Base-by-base conservation (phyloP, 2,888 invertebrate species). In the Tinea trinotella region DNA sequence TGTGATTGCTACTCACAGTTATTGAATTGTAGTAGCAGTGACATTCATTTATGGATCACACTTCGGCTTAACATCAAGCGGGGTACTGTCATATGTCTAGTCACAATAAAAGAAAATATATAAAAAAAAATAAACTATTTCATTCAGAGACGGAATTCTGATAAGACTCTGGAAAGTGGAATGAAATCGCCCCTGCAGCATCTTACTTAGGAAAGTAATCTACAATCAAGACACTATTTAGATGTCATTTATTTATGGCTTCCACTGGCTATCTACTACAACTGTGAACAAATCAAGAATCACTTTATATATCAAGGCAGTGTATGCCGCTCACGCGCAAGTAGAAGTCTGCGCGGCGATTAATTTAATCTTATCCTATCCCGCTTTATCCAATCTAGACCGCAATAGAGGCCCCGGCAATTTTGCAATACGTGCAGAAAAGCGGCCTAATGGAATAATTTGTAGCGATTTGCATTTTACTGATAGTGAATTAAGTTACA, bases 391-490 rank as follows among this genome's bases (percentile, higher is more conserved):
- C 22, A 30, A 50, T n/a, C 20, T 46, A 52, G 12, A 55, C 56
- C 49, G 56, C 56, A 57, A 59, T 59, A 59, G 53, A 48, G 56
- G 57, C 56, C 54, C 57, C 50, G 24, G 59, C 59, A 59, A 57
- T 60, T 57, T 59, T 56, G 46, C 46, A 15, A 62, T 67, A 70
- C 70, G 71, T 72, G 70, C 66, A 65, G 50, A 63, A 66, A 70
- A 75, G 71, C 63, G 64, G 61, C 64, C 63, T 64, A 63, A 64
- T 64, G 62, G 63, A 68, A 68, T 70, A 69, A 71, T 70, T 67
- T 70, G 66, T 64, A 64, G 59, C 60, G 63, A 65, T 71, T 69
- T 67, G 66, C 68, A 69, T 68, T 50, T 50, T 50, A 24, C 24
- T 50, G 50, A 24, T 50, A 50, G 48, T 7, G 19, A 48, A 3